Evolutionary conservation across 2,888 invertebrate species (phyloP).

Genomic region (Eulithis testata): DNA sequence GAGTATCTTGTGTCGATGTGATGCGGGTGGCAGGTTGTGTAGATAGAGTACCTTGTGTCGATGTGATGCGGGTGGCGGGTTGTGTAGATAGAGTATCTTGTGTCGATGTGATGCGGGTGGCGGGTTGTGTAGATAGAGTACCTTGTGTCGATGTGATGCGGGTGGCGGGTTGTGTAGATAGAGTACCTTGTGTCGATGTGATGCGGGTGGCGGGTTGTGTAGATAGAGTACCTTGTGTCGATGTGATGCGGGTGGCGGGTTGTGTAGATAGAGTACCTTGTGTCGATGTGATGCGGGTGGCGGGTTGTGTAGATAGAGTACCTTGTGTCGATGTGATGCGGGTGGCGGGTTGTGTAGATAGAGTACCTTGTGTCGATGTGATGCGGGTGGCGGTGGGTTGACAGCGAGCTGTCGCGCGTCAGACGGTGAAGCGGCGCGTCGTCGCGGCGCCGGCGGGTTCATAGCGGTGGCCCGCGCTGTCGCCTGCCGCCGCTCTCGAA

Average conservation of each 20-base stretch:
- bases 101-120: slow-evolving; percentile 78
- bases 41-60: slow-evolving; percentile 70
- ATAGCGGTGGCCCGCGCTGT: slow-evolving; percentile 88
- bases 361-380: slow-evolving; percentile 77
- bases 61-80: slow-evolving; percentile 79
- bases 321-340: slow-evolving; percentile 77
- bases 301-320: slow-evolving; percentile 54
- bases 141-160: slow-evolving; percentile 77
- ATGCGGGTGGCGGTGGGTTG: slow-evolving; percentile 84
- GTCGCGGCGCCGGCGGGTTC: slow-evolving; percentile 90
- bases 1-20: slow-evolving; percentile 77
- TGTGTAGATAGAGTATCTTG: slow-evolving; percentile 62
- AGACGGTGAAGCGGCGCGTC: slow-evolving; percentile 76
- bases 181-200: slow-evolving; percentile 77
- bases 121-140: slow-evolving; percentile 54
- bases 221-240: slow-evolving; percentile 70
- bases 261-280: slow-evolving; percentile 62
- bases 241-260: slow-evolving; percentile 79
- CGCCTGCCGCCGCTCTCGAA: slow-evolving; percentile 86
- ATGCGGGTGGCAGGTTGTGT: slow-evolving; percentile 65
- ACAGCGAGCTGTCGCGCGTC: slow-evolving; percentile 82
- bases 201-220: slow-evolving; percentile 73
- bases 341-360: slow-evolving; percentile 59
- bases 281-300: slow-evolving; percentile 78
- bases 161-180: slow-evolving; percentile 68